A percentile compares a stretch with the other conserved stretches of the same genome.
Evolutionary conservation across 2,113 vertebrate genomes (phyloP).

Genomic region (Chaetorhynchus papuensis): DNA sequence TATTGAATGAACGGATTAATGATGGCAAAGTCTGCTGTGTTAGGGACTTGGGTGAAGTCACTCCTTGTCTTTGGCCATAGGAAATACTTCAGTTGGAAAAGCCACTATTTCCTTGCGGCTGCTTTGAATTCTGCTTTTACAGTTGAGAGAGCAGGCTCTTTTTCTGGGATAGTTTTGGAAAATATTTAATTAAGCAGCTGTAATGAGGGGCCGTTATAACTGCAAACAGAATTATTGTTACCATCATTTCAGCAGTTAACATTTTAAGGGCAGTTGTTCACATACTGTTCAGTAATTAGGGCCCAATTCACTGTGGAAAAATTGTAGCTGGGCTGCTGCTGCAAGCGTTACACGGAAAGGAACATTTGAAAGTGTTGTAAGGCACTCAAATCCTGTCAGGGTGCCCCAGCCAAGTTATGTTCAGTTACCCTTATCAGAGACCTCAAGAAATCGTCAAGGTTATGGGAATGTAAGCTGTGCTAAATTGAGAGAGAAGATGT

Average conservation of each 20-base stretch:
- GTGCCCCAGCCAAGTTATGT: too few species aligned
- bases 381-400: too few species aligned
- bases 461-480: too few species aligned
- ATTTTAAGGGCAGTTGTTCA: constrained; percentile 67
- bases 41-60: neutral
- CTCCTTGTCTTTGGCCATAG: neutral
- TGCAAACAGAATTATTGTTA: constrained; percentile 58
- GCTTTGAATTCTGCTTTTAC: constrained; percentile 38
- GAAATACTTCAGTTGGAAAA: constrained; percentile 43
- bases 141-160: constrained; percentile 17
- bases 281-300: constrained; percentile 68
- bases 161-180: constrained; percentile 57
- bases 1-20: neutral
- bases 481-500: too few species aligned
- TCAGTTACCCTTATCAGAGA: too few species aligned
- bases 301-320: constrained; percentile 42
- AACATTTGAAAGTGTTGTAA: too few species aligned
- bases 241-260: constrained; percentile 59
- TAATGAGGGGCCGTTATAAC: constrained; percentile 68
- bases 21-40: neutral
- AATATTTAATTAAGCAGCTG: constrained; percentile 70
- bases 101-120: constrained; percentile 25
- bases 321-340: neutral
- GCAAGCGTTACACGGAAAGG: neutral
- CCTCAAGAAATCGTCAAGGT: too few species aligned